Evolutionary conservation across 2,888 invertebrate species (phyloP).

Genomic region (Odontomyia ornata): DNA sequence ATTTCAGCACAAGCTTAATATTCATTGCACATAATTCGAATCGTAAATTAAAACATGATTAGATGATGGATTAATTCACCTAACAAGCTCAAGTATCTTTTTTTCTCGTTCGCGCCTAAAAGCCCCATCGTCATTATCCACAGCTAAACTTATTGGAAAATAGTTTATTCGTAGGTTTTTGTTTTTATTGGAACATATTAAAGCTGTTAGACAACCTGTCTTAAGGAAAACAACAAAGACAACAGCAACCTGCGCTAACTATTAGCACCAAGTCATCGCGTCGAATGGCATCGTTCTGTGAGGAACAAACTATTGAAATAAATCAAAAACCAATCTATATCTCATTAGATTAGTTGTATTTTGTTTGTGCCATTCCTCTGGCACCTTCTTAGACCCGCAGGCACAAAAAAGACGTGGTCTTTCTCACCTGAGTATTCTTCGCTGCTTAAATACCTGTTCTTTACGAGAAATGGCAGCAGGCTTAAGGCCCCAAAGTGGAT

Average conservation of each 20-base stretch:
- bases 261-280: constrained; percentile 19
- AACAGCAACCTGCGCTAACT: no score
- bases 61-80: constrained; percentile 27
- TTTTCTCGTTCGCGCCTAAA: background rate
- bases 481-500: background rate
- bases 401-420: constrained; percentile 12
- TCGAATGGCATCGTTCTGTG: no score
- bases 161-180: background rate
- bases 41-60: constrained; percentile 34
- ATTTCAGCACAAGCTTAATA: background rate
- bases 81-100: constrained; percentile 25
- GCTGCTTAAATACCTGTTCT: constrained; percentile 17
- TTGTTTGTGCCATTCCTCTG: constrained; percentile 15
- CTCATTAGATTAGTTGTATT: constrained; percentile 32
- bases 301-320: constrained; percentile 20
- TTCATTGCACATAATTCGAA: constrained; percentile 2
- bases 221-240: background rate
- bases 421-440: background rate
- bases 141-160: constrained; percentile 33
- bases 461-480: constrained; percentile 18
- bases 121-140: background rate
- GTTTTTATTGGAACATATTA: background rate
- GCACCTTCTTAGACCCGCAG: no score
- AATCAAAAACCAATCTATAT: constrained; percentile 40
- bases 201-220: constrained; percentile 38